A percentile compares a stretch with the other conserved stretches of the same genome.
Evolutionary conservation across 2,797 vertebrate species (phyloP).

Genomic region (Podarcis lilfordi): DNA sequence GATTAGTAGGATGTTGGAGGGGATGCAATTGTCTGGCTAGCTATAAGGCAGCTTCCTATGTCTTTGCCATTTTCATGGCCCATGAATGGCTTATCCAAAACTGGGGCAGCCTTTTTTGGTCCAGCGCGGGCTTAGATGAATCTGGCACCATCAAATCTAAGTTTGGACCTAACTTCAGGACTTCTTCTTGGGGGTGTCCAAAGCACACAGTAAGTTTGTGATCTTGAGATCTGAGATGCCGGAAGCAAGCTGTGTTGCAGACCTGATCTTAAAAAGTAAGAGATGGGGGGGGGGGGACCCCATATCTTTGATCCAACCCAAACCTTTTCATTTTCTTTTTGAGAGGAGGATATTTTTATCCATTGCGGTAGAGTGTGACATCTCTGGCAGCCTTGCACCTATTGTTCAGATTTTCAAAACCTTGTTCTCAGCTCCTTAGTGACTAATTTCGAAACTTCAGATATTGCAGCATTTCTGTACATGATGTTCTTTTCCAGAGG

Average conservation of each 20-base stretch:
- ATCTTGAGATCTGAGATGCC: neutral
- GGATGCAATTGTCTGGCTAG: too few relatives aligned
- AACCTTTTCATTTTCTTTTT: neutral
- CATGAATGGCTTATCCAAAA: too few relatives aligned
- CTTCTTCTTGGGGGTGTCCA: neutral
- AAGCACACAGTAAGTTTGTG: neutral
- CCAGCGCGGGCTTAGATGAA: neutral
- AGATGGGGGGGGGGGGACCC: too few relatives aligned
- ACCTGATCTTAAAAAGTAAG: constrained; percentile 8
- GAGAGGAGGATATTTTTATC: constrained; percentile 22
- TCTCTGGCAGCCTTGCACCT: neutral
- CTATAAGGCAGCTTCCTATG: too few relatives aligned
- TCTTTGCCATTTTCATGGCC: neutral
- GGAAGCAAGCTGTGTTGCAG: neutral
- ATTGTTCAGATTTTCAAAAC: constrained; percentile 10
- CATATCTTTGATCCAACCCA: neutral
- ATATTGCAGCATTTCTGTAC: neutral
- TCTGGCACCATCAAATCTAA: neutral
- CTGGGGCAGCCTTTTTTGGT: neutral
- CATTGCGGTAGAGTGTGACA: neutral
- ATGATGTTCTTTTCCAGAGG: constrained; percentile 6
- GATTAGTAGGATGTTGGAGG: too few relatives aligned
- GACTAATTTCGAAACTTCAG: constrained; percentile 14
- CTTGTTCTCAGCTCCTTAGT: neutral
- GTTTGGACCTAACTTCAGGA: neutral